These are phyloP conservation scores for Sialia sialis DNA, from an alignment of 2,113 vertebrate genomes.

Conservation along the genomic window DNA sequence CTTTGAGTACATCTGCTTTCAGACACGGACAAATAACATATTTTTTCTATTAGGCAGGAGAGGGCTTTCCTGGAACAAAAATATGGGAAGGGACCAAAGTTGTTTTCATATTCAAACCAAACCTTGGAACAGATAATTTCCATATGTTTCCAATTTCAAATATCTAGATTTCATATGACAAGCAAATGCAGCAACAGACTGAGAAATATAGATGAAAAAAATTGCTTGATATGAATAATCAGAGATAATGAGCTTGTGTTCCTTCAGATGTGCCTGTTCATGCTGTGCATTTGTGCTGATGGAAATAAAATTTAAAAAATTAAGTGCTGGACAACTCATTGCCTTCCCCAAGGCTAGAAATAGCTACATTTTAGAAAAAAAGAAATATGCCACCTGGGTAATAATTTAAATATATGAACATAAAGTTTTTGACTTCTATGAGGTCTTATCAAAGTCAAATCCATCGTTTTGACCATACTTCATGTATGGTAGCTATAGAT, in stretches of 20 bases:
- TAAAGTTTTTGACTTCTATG: neutral
- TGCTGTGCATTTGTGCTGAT: neutral
- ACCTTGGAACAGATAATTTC: neutral
- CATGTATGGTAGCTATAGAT: conserved; percentile 5
- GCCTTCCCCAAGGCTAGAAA: neutral
- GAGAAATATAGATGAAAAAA: neutral
- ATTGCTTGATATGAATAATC: neutral
- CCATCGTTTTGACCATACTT: neutral
- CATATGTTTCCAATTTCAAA: neutral
- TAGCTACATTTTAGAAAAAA: neutral
- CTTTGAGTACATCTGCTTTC: neutral
- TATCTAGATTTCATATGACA: neutral
- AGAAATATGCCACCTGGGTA: neutral
- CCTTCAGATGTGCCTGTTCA: neutral
- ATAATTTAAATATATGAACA: neutral
- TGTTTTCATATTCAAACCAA: neutral
- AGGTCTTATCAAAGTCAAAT: conserved; percentile 30
- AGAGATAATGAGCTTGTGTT: neutral
- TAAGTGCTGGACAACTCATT: neutral
- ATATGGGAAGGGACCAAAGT: neutral
- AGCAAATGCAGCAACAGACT: neutral
- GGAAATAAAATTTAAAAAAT: neutral
- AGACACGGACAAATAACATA: neutral
- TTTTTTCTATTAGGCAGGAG: neutral
- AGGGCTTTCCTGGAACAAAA: neutral